Percentiles rank a stretch among this genome's conserved stretches.
These are phyloP conservation scores for Talpa occidentalis DNA, from an alignment of 2,113 vertebrate genomes.

Conservation along the genomic window DNA sequence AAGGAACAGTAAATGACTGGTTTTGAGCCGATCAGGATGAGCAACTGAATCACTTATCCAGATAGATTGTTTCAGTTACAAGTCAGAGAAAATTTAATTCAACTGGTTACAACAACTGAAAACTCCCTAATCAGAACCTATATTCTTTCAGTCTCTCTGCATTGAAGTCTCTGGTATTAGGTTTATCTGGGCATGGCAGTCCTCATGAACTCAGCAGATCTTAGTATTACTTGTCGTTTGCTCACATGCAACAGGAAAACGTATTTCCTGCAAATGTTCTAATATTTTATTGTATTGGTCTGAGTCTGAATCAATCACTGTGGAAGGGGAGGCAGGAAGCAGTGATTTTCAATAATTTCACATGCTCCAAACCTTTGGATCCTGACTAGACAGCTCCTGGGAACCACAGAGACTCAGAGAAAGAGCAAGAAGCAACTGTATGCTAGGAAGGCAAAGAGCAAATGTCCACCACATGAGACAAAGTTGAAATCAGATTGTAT, in stretches of 20 bases:
- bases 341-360: background rate
- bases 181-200: background rate
- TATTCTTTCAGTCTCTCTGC: background rate
- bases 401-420: background rate
- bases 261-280: background rate
- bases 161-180: background rate
- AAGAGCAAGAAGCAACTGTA: background rate
- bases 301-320: background rate
- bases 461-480: background rate
- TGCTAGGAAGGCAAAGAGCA: background rate
- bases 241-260: background rate
- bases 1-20: background rate
- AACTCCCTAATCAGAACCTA: background rate
- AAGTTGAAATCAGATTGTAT: background rate
- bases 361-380: background rate
- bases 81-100: conserved; percentile 12
- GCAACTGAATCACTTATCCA: background rate
- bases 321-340: background rate
- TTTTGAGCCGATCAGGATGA: background rate
- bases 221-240: too few relatives aligned
- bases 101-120: background rate
- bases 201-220: background rate
- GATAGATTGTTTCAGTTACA: background rate
- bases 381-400: background rate
- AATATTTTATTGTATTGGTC: background rate